Percentiles rank a stretch among this genome's conserved stretches.
Conservation (phyloP, 2,113 vertebrate genomes). For the Mormoops blainvillei region DNA sequence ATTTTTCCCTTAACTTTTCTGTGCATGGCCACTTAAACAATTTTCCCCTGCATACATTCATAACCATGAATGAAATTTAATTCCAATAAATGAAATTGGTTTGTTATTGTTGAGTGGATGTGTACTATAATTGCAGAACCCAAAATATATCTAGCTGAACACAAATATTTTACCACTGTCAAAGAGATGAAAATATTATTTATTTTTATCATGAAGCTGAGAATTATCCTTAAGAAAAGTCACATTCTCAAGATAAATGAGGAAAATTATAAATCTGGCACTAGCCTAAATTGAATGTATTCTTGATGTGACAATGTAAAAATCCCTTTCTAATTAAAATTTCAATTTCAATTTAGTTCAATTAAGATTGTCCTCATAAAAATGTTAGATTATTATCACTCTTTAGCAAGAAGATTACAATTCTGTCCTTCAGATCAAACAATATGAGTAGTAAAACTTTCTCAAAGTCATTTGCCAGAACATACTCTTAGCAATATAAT, state of each 20-base stretch:
- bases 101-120: constrained; percentile 20
- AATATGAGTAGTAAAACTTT: neutral
- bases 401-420: neutral
- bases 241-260: constrained; percentile 17
- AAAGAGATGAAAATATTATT: constrained; percentile 30
- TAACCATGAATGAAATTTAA: constrained; percentile 43
- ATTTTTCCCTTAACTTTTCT: constrained; percentile 37
- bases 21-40: neutral
- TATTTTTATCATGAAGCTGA: constrained; percentile 6
- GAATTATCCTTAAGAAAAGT: constrained; percentile 1
- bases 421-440: neutral
- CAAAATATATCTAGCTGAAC: neutral
- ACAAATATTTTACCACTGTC: neutral
- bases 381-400: neutral
- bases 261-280: neutral
- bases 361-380: constrained; percentile 30
- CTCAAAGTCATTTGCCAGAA: neutral
- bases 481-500: neutral
- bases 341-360: constrained; percentile 40
- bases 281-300: neutral
- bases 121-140: neutral
- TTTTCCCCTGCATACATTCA: neutral
- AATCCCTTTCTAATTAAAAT: constrained; percentile 47
- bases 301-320: constrained; percentile 18
- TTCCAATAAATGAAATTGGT: constrained; percentile 19